phyloP scores from a whole-genome alignment of 2,113 vertebrate species.

The Heterochromis multidens region DNA sequence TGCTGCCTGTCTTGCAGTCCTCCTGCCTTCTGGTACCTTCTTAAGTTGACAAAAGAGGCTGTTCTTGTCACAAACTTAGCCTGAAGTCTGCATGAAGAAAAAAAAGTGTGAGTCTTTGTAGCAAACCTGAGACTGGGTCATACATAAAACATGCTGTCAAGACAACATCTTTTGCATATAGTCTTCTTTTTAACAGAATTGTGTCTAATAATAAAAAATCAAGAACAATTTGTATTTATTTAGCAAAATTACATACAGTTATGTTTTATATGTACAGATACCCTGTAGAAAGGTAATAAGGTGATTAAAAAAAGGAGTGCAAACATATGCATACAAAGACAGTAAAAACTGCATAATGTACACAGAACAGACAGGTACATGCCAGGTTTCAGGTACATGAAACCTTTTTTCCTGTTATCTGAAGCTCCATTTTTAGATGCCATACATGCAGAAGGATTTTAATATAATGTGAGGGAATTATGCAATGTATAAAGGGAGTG shows the following conservation, averaged over 20 bases:
- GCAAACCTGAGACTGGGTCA: not conserved
- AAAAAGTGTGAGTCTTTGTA: not conserved
- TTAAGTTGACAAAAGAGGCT: slow-evolving; percentile 56
- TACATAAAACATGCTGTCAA: not conserved
- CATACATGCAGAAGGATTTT: not conserved
- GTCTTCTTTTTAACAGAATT: not conserved
- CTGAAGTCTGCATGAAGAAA: slow-evolving; percentile 1
- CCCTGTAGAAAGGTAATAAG: not conserved
- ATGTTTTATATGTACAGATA: not conserved
- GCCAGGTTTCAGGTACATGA: not conserved
- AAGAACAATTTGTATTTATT: not conserved
- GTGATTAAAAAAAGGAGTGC: not conserved
- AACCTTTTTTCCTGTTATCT: not conserved
- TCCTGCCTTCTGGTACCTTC: slow-evolving; percentile 50
- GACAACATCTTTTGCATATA: not conserved
- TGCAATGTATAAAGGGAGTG: not conserved
- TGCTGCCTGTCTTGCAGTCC: slow-evolving; percentile 33
- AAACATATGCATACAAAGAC: not conserved
- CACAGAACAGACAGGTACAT: accelerated
- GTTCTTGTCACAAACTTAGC: slow-evolving; percentile 53
- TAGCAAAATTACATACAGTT: not conserved
- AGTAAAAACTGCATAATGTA: not conserved
- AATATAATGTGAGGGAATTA: not conserved
- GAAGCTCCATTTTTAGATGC: not conserved
- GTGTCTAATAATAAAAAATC: not conserved